phyloP scores from a whole-genome alignment of 2,888 invertebrate genomes.

The Parapristionchus giblindavisi region DNA sequence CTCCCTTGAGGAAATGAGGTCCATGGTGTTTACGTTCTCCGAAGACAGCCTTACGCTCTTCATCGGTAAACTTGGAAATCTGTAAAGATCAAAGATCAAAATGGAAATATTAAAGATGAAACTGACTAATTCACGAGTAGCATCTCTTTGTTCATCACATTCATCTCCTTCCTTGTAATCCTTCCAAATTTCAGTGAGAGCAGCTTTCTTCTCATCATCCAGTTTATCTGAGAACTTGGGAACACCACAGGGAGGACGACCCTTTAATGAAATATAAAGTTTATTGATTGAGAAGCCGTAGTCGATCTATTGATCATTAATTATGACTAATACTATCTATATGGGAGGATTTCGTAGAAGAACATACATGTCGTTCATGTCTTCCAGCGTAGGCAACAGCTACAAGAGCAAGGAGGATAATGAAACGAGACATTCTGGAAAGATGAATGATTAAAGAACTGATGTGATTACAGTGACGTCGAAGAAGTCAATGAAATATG shows the following conservation, averaged over 20 bases:
- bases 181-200: slow-evolving; percentile 38
- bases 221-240: slow-evolving; percentile 23
- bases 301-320: neutral
- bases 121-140: slow-evolving; percentile 52
- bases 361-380: slow-evolving; percentile 11
- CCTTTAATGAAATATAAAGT: slow-evolving; percentile 3
- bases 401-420: slow-evolving; percentile 1
- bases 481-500: neutral
- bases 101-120: neutral
- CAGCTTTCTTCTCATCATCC: slow-evolving; percentile 7
- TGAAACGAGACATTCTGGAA: slow-evolving; percentile 17
- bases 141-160: slow-evolving; percentile 55
- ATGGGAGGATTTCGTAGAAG: no score
- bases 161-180: slow-evolving; percentile 58
- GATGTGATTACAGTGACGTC: neutral
- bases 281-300: neutral
- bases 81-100: neutral
- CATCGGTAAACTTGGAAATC: slow-evolving; percentile 28
- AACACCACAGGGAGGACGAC: slow-evolving; percentile 23
- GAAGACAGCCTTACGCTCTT: slow-evolving; percentile 36
- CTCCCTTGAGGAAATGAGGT: slow-evolving; percentile 40
- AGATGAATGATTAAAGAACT: no score
- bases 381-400: neutral
- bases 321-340: neutral
- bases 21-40: slow-evolving; percentile 32